These are phyloP conservation scores for Myotis davidii DNA, from an alignment of 2,113 vertebrate genomes.

Conservation along the genomic window DNA sequence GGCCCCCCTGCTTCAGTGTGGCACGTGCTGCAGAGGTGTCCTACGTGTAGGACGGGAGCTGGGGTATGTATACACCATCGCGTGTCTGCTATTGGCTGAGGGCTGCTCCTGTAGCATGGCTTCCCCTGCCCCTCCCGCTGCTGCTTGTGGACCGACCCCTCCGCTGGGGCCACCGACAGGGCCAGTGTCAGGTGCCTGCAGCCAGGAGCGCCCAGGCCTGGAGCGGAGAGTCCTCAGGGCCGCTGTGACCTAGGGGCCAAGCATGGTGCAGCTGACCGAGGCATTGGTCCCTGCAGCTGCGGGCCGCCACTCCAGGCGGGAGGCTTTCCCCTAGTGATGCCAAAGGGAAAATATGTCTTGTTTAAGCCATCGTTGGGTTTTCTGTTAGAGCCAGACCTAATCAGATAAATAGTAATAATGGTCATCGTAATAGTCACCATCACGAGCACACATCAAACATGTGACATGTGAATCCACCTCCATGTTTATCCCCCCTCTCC, in stretches of 20 bases:
- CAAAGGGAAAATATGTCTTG: neutral
- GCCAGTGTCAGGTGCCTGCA: too few species aligned
- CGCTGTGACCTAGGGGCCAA: neutral
- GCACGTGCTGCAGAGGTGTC: neutral
- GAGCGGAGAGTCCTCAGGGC: neutral
- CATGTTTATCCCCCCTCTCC: too few species aligned
- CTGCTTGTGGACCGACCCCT: rapidly evolving
- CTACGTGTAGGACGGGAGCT: neutral
- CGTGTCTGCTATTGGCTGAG: neutral
- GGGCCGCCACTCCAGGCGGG: too few species aligned
- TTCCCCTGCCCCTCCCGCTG: neutral
- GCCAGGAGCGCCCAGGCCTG: too few species aligned
- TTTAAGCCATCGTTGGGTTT: neutral
- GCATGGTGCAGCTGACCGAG: rapidly evolving
- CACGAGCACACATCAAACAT: neutral
- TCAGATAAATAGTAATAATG: neutral
- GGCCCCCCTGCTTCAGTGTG: too few species aligned
- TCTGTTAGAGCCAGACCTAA: neutral
- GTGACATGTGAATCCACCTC: neutral
- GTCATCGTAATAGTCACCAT: neutral
- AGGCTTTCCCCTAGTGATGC: neutral
- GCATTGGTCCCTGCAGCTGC: too few species aligned
- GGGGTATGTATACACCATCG: neutral
- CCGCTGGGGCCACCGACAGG: neutral
- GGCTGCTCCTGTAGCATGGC: neutral